Evolutionary conservation across 2,888 invertebrate genomes (phyloP), one percentile per base, ranked within the genome.

Genomic region (Agrotis exclamationis): DNA sequence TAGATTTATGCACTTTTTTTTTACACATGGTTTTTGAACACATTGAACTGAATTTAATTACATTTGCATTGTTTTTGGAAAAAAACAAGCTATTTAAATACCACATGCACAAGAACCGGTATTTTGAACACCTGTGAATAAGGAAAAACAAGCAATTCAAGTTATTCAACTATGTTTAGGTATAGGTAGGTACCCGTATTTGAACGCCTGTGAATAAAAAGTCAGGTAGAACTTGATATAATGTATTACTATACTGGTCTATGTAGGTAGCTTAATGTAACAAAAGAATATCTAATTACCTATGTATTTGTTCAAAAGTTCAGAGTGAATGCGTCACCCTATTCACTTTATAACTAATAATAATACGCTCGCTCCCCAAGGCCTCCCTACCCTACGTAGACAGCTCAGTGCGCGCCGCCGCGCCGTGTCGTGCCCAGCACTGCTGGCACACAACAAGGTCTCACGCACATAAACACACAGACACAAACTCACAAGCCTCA

Each of bases 341-440:
- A 28, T 39, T 62, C 63, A 4, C 5, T 53, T 18, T 39, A 24
- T 3, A 14, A 20, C 4, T 44, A 53, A 22, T 68, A 56, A 62
- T 13, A 24, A 51, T 24, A 53, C 51, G 18, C 33, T 39, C 24
- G 45, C 45, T 45, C 16, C 16, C 9, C 14, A 71, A 73, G 48
- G 56, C 22, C 22, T 24, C 33, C 50, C 65, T 56, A 22, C 33
- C 50, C 65, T 56, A 22, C 24, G 65, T 66, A 20, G 56, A 66
- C 39, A 39, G 39, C 39, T 39, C 39, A 39, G 39, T 39, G 39
- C 39, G 39, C 39, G 39, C 18, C 20, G 13, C n/a, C 2, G n/a
- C 44, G 24, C 14, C 14, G 57, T 50, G 45, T 72, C 50, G 45
- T 57, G 20, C 45, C 51, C 65, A 62, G 13, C n/a, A 28, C 5